Conservation (phyloP, 1,140 invertebrate genomes). For the Mercenaria mercenaria region DNA sequence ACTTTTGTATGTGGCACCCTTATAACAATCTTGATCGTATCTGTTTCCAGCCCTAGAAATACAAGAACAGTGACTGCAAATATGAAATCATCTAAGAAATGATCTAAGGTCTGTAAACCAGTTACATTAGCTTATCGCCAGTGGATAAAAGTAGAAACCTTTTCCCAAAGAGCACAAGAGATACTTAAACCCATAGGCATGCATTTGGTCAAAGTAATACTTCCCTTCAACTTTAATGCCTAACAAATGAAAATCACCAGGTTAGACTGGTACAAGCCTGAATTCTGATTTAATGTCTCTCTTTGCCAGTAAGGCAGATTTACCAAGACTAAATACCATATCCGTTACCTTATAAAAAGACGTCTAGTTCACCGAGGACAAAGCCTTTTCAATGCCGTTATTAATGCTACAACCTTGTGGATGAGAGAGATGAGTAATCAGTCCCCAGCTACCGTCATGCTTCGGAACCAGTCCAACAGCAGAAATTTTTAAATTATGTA, state of each 20-base stretch:
- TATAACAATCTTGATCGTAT: neutral
- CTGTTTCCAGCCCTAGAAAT: slow-evolving; percentile 58
- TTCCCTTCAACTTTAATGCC: neutral
- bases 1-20: slow-evolving; percentile 41
- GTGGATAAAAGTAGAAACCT: slow-evolving; percentile 57
- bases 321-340: neutral
- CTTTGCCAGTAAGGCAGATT: neutral
- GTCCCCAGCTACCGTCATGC: neutral
- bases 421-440: neutral
- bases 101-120: neutral
- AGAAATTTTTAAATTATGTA: neutral
- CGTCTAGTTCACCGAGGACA: neutral
- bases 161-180: slow-evolving; percentile 44
- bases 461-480: neutral
- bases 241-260: slow-evolving; percentile 25
- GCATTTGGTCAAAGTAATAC: slow-evolving; percentile 22
- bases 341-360: neutral
- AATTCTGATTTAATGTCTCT: slow-evolving; percentile 42
- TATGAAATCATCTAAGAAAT: slow-evolving; percentile 61
- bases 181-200: slow-evolving; percentile 28
- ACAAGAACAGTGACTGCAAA: slow-evolving; percentile 44
- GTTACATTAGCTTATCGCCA: neutral
- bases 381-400: neutral
- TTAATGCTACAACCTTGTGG: neutral
- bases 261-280: neutral